Conservation (phyloP, 2,888 invertebrate genomes). For the Tinea trinotella region DNA sequence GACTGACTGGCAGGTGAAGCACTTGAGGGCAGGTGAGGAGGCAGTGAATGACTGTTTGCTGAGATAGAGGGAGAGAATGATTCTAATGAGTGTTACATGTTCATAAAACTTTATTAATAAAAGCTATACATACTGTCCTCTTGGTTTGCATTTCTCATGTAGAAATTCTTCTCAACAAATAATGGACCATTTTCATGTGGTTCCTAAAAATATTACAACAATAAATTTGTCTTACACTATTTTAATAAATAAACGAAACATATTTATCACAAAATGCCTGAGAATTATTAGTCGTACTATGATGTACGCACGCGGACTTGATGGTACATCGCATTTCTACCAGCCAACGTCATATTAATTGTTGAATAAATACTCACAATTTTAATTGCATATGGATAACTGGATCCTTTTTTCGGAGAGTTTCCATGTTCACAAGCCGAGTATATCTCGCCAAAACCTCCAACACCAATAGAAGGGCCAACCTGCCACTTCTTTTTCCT, state of each 20-base stretch:
- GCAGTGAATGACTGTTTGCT: too few relatives aligned
- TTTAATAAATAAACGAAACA: too few relatives aligned
- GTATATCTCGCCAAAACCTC: conserved; percentile 96
- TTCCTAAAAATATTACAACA: conserved; percentile 71
- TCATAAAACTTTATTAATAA: conserved; percentile 8
- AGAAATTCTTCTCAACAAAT: conserved; percentile 95
- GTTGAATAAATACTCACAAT: conserved; percentile 77
- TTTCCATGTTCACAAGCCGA: conserved; percentile 78
- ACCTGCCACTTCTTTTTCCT: conserved; percentile 87
- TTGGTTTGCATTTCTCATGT: conserved; percentile 80
- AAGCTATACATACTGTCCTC: conserved; percentile 74
- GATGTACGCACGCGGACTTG: too few relatives aligned
- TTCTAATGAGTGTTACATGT: too few relatives aligned
- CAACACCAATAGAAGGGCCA: conserved; percentile 89
- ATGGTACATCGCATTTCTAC: too few relatives aligned
- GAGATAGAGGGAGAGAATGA: too few relatives aligned
- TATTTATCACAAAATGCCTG: too few relatives aligned
- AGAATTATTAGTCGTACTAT: too few relatives aligned
- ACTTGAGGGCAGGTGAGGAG: too few relatives aligned
- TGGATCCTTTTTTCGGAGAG: conserved; percentile 58
- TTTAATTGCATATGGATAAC: conserved; percentile 82
- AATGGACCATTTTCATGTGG: conserved; percentile 94
- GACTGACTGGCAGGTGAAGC: too few relatives aligned
- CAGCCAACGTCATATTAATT: too few relatives aligned
- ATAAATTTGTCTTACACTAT: conserved; percentile 28